Percentiles rank a stretch among this genome's conserved stretches.
Evolutionary conservation across 1,140 invertebrate genomes (phyloP).

Genomic region (Bombus sylvicola): DNA sequence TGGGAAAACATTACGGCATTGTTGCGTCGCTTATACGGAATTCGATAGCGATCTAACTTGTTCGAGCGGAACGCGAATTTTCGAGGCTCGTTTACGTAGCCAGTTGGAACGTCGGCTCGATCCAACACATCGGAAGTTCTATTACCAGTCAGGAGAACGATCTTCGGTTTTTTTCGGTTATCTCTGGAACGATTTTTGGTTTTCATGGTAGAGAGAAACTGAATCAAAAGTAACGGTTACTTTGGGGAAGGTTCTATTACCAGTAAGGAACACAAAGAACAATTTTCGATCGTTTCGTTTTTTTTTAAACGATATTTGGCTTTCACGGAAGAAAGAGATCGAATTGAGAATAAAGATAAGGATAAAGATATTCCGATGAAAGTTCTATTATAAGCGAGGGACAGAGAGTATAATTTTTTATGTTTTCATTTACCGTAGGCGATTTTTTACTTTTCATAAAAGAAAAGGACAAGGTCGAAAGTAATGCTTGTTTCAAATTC

Average conservation of each 20-base stretch:
- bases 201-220: not conserved
- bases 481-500: not conserved
- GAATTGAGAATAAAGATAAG: too few relatives aligned
- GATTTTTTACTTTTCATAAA: not conserved
- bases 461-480: not conserved
- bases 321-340: not conserved
- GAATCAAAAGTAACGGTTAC: too few relatives aligned
- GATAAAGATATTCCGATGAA: not conserved
- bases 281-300: not conserved
- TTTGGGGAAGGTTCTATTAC: not conserved
- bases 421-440: not conserved
- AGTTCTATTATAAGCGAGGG: not conserved
- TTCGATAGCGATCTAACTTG: conserved; percentile 6
- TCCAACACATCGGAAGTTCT: not conserved
- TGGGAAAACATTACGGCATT: conserved; percentile 24
- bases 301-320: not conserved
- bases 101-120: not conserved
- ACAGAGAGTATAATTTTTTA: not conserved
- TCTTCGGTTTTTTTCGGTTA: not conserved
- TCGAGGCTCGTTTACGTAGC: not conserved
- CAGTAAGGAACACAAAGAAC: not conserved
- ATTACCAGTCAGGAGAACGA: not conserved
- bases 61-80: not conserved
- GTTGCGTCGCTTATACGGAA: conserved; percentile 4
- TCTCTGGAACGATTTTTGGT: not conserved